Conservation (phyloP, 2,888 invertebrate genomes). For the Tigriopus californicus region DNA sequence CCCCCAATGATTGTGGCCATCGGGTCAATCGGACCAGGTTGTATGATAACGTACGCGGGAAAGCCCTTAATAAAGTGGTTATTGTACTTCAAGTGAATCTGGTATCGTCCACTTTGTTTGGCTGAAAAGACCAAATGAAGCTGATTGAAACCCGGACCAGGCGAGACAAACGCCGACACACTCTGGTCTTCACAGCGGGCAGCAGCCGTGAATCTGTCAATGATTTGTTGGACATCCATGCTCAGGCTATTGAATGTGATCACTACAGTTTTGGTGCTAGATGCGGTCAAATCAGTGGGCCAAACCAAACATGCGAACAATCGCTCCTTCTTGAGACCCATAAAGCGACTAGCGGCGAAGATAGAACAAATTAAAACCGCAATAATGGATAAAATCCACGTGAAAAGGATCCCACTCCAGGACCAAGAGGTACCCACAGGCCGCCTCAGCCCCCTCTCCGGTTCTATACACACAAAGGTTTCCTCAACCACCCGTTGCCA, state of each 20-base stretch:
- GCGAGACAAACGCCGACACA: conserved; percentile 26
- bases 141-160: conserved; percentile 64
- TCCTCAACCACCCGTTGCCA: too few species aligned
- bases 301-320: neutral
- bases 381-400: too few species aligned
- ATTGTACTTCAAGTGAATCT: conserved; percentile 61
- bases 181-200: neutral
- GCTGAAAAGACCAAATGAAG: conserved; percentile 81
- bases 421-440: too few species aligned
- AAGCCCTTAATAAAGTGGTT: conserved; percentile 57
- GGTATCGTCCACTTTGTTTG: conserved; percentile 70
- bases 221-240: neutral
- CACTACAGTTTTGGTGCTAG: neutral
- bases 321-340: too few species aligned
- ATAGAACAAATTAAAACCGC: too few species aligned
- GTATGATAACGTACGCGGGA: conserved; percentile 61
- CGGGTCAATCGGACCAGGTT: conserved; percentile 37
- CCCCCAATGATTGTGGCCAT: neutral
- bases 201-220: neutral
- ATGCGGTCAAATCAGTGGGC: neutral
- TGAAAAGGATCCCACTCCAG: too few species aligned
- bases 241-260: neutral
- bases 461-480: too few species aligned
- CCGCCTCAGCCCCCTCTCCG: too few species aligned
- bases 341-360: too few species aligned